Evolutionary conservation across 2,113 vertebrate genomes (phyloP), one percentile per base, ranked within the genome.

Genomic region (Astur gentilis): DNA sequence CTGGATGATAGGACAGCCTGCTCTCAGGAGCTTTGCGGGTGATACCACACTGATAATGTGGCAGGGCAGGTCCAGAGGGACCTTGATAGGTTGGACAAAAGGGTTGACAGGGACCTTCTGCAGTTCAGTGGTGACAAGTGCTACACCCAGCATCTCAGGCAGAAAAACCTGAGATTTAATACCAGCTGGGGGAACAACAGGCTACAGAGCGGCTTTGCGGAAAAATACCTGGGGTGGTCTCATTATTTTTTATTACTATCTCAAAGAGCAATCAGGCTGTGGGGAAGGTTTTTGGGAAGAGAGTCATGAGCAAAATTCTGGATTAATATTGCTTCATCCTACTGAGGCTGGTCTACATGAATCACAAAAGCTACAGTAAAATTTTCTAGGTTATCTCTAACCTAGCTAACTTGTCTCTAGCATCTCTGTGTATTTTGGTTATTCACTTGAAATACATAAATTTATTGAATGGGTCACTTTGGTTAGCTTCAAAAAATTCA

Each of bases 141-240:
- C 44, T 34, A 8, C 42, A 32, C 8, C 44, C 17, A 71, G 31
- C 36, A 16, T 16, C 47, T 76, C 0, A 0, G 71, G 45, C 55
- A 93, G 64, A 52, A 85, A 67, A 72, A n/a, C 8, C 8, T 2
- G 2, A 54, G 23, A 19, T 29, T 64, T 62, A 23, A 7, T 44
- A 23, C 20, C 2, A 2, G 9, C 44, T 52, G 10, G 3, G 22
- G 21, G 4, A 1, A 67, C 4, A 3, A 4, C 2, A 62, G 36
- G 36, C 42, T 96, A 31, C 64, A 66, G 26, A 80, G 52, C 1
- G 0, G 40, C 66, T 75, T 66, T 80, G 27, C 4, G 13, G 64
- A 69, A 87, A 49, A 67, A 34, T 44, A 32, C 18, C 31, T 44
- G 31, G 10, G 7, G 5, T 61, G 31, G 4, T 58, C 42, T 62